Conservation (phyloP, 2,113 vertebrate genomes). For the Urocynchramus pylzowi region DNA sequence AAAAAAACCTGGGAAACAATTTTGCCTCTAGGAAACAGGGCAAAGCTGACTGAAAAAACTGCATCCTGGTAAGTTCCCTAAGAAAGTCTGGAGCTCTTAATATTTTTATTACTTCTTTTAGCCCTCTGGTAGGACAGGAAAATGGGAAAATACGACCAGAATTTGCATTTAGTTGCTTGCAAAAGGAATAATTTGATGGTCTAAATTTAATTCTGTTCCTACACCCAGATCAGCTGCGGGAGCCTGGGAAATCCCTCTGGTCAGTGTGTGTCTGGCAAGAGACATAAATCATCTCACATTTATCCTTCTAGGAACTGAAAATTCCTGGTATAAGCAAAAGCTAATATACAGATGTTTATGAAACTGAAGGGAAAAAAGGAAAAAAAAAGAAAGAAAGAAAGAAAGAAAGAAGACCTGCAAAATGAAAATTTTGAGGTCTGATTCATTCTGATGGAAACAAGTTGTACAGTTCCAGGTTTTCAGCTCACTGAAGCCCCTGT, state of each 20-base stretch:
- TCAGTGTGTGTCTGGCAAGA: neutral
- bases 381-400: fast-evolving
- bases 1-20: fast-evolving
- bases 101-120: neutral
- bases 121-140: neutral
- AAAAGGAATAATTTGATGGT: neutral
- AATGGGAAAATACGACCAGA: fast-evolving
- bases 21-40: neutral
- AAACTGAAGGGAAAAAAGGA: neutral
- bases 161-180: neutral
- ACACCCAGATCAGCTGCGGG: neutral
- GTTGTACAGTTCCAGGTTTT: neutral
- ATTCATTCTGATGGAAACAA: neutral
- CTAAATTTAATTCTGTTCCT: neutral
- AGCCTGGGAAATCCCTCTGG: neutral
- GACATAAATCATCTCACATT: neutral
- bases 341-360: neutral
- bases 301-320: neutral
- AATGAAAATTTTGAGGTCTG: neutral
- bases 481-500: neutral
- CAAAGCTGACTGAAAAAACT: neutral
- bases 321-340: neutral
- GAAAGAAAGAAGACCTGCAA: neutral
- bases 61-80: neutral
- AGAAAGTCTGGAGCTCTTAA: neutral